These are phyloP conservation scores for Mola mola DNA, from an alignment of 2,113 vertebrate genomes.

Conservation along the genomic window DNA sequence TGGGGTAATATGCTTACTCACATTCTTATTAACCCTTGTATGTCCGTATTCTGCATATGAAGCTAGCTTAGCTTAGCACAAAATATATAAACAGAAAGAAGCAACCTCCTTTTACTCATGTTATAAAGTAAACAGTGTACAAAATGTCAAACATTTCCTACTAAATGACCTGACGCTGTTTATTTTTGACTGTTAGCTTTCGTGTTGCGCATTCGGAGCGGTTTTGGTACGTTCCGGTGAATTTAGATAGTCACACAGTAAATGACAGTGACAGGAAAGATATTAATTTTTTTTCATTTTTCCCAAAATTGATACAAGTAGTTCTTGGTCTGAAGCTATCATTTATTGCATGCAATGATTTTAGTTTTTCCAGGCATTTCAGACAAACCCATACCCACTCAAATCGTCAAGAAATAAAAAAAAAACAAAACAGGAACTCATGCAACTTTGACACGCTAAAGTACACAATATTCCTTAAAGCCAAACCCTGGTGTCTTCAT, in stretches of 20 bases:
- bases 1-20: background rate
- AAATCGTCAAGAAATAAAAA: slow-evolving; percentile 56
- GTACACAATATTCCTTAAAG: slow-evolving; percentile 74
- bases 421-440: slow-evolving; percentile 62
- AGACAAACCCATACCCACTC: slow-evolving; percentile 58
- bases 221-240: slow-evolving; percentile 29
- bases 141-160: slow-evolving; percentile 25
- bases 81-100: background rate
- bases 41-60: background rate
- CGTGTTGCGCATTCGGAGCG: slow-evolving; percentile 28
- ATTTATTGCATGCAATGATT: slow-evolving; percentile 77
- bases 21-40: background rate
- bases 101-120: no score
- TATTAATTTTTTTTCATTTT: slow-evolving; percentile 34
- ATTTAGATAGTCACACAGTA: slow-evolving; percentile 33
- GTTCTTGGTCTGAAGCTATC: slow-evolving; percentile 68
- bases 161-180: slow-evolving; percentile 7
- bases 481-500: slow-evolving; percentile 78
- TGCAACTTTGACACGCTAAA: slow-evolving; percentile 68
- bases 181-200: slow-evolving; percentile 11
- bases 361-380: slow-evolving; percentile 62
- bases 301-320: slow-evolving; percentile 56
- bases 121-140: background rate
- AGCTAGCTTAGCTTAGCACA: slow-evolving; percentile 8
- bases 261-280: no score